Conservation (phyloP, 2,797 vertebrate species). For the Nyctalus aviator region DNA sequence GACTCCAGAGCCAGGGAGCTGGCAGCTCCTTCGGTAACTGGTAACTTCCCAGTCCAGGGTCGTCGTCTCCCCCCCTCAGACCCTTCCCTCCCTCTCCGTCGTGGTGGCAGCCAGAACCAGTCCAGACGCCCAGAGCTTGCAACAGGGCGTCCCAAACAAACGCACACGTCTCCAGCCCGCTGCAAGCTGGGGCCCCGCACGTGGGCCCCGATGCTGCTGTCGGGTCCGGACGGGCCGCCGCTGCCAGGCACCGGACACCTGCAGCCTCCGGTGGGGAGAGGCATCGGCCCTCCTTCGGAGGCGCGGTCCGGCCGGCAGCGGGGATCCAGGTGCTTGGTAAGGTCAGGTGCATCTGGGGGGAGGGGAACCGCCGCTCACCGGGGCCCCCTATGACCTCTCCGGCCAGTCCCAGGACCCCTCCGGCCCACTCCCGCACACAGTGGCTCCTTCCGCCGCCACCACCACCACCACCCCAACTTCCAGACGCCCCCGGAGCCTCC, state of each 20-base stretch:
- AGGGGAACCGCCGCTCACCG: background rate
- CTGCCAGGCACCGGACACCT: slow-evolving; percentile 55
- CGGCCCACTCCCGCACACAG: background rate
- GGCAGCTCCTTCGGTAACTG: background rate
- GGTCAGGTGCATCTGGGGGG: slow-evolving; percentile 15
- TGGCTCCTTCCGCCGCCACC: slow-evolving; percentile 22
- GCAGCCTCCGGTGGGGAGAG: slow-evolving; percentile 26
- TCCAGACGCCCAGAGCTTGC: background rate
- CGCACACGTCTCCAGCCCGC: background rate
- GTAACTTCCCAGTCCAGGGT: background rate
- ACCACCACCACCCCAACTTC: slow-evolving; percentile 50
- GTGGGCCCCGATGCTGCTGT: background rate
- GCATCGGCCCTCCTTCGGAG: background rate
- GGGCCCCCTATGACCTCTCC: background rate
- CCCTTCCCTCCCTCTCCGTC: background rate
- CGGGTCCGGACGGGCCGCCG: background rate
- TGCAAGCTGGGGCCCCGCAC: background rate
- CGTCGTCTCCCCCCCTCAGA: too few relatives aligned
- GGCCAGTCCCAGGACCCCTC: background rate
- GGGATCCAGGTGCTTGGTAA: background rate
- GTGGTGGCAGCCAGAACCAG: background rate
- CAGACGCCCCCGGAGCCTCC: background rate
- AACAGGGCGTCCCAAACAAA: background rate
- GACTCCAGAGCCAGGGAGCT: background rate
- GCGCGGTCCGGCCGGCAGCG: background rate